Base-by-base conservation (phyloP, 2,797 vertebrate genomes). In the Melanogrammus aeglefinus region DNA sequence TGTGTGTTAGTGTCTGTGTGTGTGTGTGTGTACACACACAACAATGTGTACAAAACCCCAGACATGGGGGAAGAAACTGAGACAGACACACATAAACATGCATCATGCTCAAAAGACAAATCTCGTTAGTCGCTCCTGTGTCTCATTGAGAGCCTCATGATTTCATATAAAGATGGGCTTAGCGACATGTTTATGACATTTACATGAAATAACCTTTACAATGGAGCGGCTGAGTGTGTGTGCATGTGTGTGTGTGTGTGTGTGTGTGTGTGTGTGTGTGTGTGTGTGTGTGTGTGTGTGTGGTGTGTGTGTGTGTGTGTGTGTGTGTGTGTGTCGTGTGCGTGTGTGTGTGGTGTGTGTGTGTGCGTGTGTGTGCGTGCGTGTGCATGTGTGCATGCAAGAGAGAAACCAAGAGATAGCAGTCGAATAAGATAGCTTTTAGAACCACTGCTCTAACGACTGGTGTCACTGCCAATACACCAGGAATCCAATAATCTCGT, bases 91-190 rank as follows among this genome's bases (percentile, higher is more conserved):
- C 66, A 31, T n/a, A 71, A 63, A 76, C 75, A 76, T 24, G 27
- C n/a, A 38, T 39, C 66, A n/a, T 77, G 71, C 76, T 51, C 66
- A 83, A n/a, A 77, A 73, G n/a, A 75, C 36, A 76, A 75, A 78
- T 78, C 44, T 29, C 6, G 72, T 80, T 77, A 75, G 72, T 14
- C 69, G 71, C 6, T 70, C 31, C 2, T 9, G 41, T 36, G 7
- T 75, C 66, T 44, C 73, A n/a, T 41, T 76, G 78, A 82, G 74
- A 2, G 24, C 9, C n/a, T 35, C 4, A 3, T 29, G 18, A 76
- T 74, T 66, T 9, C 41, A 2, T 76, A 76, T 74, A 72, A 80
- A 80, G 76, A 16, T 38, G n/a, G 13, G 12, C 36, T 80, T 47
- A 74, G 76, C 2, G 44, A 8, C 57, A 75, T 5, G 1, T 33